phyloP scores from a whole-genome alignment of 2,797 vertebrate species.

The Syndactyla subalaris region DNA sequence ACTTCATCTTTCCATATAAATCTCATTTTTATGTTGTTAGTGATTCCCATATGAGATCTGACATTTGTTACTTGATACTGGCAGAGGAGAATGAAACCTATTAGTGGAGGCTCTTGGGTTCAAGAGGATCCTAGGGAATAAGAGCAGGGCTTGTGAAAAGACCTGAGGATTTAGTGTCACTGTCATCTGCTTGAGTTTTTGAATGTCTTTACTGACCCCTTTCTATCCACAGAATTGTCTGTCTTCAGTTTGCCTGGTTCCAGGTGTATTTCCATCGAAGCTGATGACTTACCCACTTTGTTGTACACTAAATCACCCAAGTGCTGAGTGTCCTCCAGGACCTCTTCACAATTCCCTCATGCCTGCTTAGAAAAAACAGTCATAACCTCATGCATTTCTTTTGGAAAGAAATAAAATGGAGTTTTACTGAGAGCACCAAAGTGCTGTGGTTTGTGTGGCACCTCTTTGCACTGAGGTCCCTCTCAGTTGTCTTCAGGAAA shows the following conservation, averaged over 20 bases:
- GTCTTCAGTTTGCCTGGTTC: slow-evolving; percentile 31
- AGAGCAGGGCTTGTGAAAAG: slow-evolving; percentile 44
- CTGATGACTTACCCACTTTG: slow-evolving; percentile 43
- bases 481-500: neutral
- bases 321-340: slow-evolving; percentile 37
- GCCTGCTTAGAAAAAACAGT: slow-evolving; percentile 4
- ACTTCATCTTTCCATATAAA: slow-evolving; percentile 61
- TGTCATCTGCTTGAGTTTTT: slow-evolving; percentile 27
- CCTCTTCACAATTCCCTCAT: neutral
- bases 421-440: neutral
- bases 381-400: neutral
- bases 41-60: slow-evolving; percentile 52
- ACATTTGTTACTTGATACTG: slow-evolving; percentile 59
- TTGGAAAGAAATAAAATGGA: neutral
- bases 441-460: neutral
- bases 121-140: slow-evolving; percentile 45
- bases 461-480: neutral
- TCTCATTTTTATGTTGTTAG: slow-evolving; percentile 57
- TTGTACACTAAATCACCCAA: slow-evolving; percentile 50
- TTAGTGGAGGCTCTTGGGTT: slow-evolving; percentile 53
- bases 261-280: slow-evolving; percentile 43
- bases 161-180: slow-evolving; percentile 68
- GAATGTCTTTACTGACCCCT: slow-evolving; percentile 27
- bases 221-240: slow-evolving; percentile 21
- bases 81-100: slow-evolving; percentile 52